These are phyloP conservation scores for Cantharis flavilabris DNA, from an alignment of 2,888 invertebrate species.

Conservation along the genomic window DNA sequence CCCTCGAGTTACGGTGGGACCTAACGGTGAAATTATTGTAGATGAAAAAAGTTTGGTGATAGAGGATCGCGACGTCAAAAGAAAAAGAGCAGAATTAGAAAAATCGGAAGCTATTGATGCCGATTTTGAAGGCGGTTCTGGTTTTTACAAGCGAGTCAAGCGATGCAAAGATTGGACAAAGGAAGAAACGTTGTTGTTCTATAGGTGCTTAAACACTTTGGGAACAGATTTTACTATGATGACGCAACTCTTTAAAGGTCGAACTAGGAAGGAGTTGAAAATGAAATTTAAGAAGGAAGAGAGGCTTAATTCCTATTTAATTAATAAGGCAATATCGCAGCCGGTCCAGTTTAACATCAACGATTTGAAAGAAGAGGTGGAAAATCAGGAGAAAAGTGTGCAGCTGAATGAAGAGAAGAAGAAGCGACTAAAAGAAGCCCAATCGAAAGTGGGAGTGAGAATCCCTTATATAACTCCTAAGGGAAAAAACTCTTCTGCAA, in stretches of 20 bases:
- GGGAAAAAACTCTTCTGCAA: not conserved
- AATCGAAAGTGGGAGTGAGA: not conserved
- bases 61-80: constrained; percentile 70
- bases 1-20: constrained; percentile 84
- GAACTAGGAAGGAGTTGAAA: constrained; percentile 83
- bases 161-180: constrained; percentile 76
- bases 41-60: constrained; percentile 85
- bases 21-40: constrained; percentile 81
- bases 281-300: constrained; percentile 94
- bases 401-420: constrained; percentile 32
- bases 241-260: constrained; percentile 76
- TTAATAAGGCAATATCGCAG: constrained; percentile 76
- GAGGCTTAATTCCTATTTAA: constrained; percentile 68
- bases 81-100: constrained; percentile 66
- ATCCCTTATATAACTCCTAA: not conserved
- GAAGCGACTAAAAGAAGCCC: not conserved
- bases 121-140: constrained; percentile 61
- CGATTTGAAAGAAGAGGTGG: constrained; percentile 63
- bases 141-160: constrained; percentile 69
- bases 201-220: constrained; percentile 83
- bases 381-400: constrained; percentile 53
- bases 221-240: constrained; percentile 94
- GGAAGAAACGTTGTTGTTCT: constrained; percentile 87
- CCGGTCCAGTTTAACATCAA: constrained; percentile 71
- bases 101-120: constrained; percentile 69